Base-by-base conservation (phyloP, 1,140 invertebrate species). In the Zaprionus tsacasi region DNA sequence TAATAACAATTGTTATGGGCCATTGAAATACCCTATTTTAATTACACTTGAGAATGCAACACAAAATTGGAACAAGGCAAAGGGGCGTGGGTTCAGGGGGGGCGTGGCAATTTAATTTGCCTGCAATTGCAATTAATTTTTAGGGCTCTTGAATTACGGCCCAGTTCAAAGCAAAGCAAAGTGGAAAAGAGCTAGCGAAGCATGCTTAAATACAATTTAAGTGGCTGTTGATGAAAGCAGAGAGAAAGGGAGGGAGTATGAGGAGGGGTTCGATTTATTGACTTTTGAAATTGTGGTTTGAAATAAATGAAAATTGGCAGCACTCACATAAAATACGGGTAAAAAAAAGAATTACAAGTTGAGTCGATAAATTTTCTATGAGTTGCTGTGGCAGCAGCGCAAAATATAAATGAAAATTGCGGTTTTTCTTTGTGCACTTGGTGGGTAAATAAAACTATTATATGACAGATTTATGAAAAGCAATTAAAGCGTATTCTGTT, bases 381-480 rank as follows among this genome's bases (percentile, higher is more conserved):
- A 45, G 40, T 40, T 40, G 13, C 38, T n/a, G 38, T n/a, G 8
- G 7, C 33, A 7, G 30, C 30, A 8, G 7, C 40, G 40, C 40
- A 15, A 50, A 50, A 50, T 50, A 25, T 25, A 50, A 50, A 50
- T 50, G 45, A 50, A 50, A 50, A 50, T 12, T 50, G 45, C 45
- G 45, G 45, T 21, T 50, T 25, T 50, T 50, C 45, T 50, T 12
- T 50, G 45, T 21, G 17, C 15, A 25, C 6, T 2, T 48, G 15
- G 15, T 12, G 17, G 45, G 17, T n/a, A 17, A 45, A 50, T 50
- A 50, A 50, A 50, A 25, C 45, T 12, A 50, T 50, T 6, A 8
- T 50, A 11, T 50, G 45, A 25, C 45, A 50, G 45, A 21, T 25
- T 21, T 50, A 25, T 21, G 8, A 12, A 50, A 50, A 21, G 17